These are phyloP conservation scores for Sebastes diaconus DNA, from an alignment of 2,797 vertebrate species.

Conservation along the genomic window DNA sequence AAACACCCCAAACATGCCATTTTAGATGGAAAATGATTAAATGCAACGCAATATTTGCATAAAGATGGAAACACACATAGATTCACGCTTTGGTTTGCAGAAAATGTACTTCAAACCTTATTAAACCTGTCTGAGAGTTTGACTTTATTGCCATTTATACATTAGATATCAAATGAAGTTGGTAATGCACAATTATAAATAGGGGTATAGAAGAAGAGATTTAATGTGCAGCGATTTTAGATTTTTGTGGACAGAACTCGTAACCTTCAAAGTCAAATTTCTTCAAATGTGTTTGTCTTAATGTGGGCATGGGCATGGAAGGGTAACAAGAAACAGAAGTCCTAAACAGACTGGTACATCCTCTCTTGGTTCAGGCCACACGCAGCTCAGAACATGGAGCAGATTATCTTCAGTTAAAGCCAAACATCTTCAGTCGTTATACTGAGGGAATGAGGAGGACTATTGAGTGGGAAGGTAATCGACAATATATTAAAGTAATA, in stretches of 20 bases:
- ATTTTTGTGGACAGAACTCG: background rate
- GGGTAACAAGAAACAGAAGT: background rate
- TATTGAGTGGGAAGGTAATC: slow-evolving; percentile 5
- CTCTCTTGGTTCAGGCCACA: background rate
- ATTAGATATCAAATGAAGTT: background rate
- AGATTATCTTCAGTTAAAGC: background rate
- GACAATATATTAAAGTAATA: slow-evolving; percentile 14
- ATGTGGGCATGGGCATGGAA: background rate
- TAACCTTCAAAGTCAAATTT: background rate
- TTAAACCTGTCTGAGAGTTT: background rate
- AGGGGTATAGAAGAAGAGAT: no score
- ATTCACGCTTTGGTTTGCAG: background rate
- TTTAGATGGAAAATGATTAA: background rate
- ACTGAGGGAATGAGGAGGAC: background rate
- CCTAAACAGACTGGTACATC: background rate
- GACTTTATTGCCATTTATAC: background rate
- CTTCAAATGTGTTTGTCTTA: background rate
- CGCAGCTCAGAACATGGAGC: slow-evolving; percentile 7
- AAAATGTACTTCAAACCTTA: background rate
- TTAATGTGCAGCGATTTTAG: background rate
- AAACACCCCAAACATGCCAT: background rate
- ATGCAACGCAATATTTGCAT: background rate
- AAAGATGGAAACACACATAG: background rate
- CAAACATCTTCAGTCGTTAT: slow-evolving; percentile 16
- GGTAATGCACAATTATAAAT: background rate